A percentile compares a stretch with the other conserved stretches of the same genome.
Conservation (phyloP, 2,113 vertebrate genomes). For the Morone saxatilis region DNA sequence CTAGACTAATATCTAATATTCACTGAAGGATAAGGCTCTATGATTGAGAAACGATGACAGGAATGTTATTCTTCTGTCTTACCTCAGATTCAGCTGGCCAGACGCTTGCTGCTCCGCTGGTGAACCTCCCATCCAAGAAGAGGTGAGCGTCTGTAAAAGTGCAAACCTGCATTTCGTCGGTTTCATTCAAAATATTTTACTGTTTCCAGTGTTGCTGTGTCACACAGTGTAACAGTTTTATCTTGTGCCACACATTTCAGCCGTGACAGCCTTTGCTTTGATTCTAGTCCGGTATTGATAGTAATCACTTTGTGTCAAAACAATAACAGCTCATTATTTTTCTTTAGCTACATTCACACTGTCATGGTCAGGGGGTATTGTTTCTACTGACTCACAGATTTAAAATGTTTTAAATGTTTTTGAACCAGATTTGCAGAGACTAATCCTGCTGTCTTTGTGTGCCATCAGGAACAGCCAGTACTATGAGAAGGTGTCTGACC, state of each 20-base stretch:
- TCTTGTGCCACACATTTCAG: constrained; percentile 42
- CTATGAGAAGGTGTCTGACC: constrained; percentile 98
- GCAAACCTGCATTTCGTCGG: constrained; percentile 4
- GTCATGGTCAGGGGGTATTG: not conserved
- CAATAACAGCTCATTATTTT: constrained; percentile 48
- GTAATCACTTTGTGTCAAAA: constrained; percentile 56
- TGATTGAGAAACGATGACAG: constrained; percentile 44
- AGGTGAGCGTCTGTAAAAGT: constrained; percentile 90
- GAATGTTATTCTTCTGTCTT: constrained; percentile 27
- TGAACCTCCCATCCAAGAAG: constrained; percentile 96
- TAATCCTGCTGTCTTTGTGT: constrained; percentile 31
- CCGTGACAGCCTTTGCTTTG: constrained; percentile 59
- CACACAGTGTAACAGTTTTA: constrained; percentile 67
- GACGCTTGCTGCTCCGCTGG: constrained; percentile 91
- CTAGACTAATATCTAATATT: not conserved
- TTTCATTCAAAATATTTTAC: constrained; percentile 50
- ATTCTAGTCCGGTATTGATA: constrained; percentile 51
- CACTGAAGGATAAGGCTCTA: not conserved
- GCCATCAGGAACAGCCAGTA: constrained; percentile 93
- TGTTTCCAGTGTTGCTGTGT: constrained; percentile 40
- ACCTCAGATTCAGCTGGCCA: constrained; percentile 92
- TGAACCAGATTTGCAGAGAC: not conserved
- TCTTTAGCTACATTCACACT: constrained; percentile 3
- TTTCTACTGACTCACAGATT: not conserved
- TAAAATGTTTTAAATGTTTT: not conserved